A percentile compares a stretch with the other conserved stretches of the same genome.
phyloP scores from a whole-genome alignment of 2,888 invertebrate genomes.

The Fissipunctia ypsillon region DNA sequence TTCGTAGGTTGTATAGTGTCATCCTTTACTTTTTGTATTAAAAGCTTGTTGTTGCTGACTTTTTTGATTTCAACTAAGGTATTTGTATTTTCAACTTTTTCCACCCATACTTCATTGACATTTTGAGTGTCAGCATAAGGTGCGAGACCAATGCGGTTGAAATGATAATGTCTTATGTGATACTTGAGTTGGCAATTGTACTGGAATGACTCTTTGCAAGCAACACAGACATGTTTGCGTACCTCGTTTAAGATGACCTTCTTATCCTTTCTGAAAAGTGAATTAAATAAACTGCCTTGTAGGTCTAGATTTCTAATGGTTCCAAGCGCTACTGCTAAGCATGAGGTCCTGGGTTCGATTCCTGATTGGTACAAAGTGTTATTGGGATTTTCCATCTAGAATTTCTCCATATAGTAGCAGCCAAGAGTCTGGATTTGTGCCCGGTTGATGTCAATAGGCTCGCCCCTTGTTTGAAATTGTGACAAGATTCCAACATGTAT shows the following conservation, averaged over 20 bases:
- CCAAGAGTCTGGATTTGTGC: too few relatives aligned
- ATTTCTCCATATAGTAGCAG: too few relatives aligned
- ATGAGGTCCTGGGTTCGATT: too few relatives aligned
- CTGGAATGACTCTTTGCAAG: conserved; percentile 69
- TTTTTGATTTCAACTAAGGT: conserved; percentile 78
- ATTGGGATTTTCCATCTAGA: too few relatives aligned
- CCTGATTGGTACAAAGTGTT: too few relatives aligned
- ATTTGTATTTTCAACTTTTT: conserved; percentile 76
- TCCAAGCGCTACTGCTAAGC: too few relatives aligned
- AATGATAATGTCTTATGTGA: conserved; percentile 78
- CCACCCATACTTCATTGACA: conserved; percentile 81
- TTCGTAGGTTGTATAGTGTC: conserved; percentile 54
- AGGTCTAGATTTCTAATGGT: too few relatives aligned
- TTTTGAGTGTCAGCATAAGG: conserved; percentile 70
- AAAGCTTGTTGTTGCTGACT: conserved; percentile 68
- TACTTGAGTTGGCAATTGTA: conserved; percentile 63
- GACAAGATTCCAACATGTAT: background rate
- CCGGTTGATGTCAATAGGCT: background rate
- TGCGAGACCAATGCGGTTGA: conserved; percentile 70
- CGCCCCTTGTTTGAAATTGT: too few relatives aligned
- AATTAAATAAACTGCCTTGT: background rate
- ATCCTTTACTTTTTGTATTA: conserved; percentile 71
- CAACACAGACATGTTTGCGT: conserved; percentile 64
- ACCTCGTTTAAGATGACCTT: rapidly evolving
- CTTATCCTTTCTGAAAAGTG: conserved; percentile 22